A percentile compares a stretch with the other conserved stretches of the same genome.
phyloP scores from a whole-genome alignment of 2,888 invertebrate genomes.

The Lottia gigantea region DNA sequence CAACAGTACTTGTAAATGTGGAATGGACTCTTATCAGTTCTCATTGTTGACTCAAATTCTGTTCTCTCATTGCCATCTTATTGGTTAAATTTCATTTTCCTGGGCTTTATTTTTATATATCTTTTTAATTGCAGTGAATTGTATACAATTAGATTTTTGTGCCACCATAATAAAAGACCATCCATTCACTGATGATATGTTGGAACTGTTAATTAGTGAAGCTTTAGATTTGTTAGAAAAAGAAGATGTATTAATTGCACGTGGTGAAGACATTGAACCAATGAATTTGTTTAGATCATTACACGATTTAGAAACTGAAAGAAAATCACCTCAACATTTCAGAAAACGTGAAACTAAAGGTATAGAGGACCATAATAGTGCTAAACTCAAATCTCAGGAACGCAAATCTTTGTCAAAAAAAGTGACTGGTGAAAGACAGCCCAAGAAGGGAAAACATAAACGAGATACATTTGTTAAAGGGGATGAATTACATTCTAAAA shows the following conservation, averaged over 20 bases:
- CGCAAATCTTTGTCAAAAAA: neutral
- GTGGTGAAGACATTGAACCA: slow-evolving; percentile 36
- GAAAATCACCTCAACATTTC: neutral
- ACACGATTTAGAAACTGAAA: neutral
- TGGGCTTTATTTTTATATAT: no score
- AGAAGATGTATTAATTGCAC: slow-evolving; percentile 33
- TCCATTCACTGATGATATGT: slow-evolving; percentile 40
- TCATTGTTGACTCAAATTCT: no score
- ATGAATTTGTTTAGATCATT: neutral
- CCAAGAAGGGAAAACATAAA: neutral
- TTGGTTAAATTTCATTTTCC: no score
- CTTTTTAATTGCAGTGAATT: slow-evolving; percentile 47
- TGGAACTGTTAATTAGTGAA: slow-evolving; percentile 38
- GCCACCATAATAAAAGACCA: slow-evolving; percentile 45
- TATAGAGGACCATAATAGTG: neutral
- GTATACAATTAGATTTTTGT: slow-evolving; percentile 51
- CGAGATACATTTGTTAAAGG: slow-evolving; percentile 1
- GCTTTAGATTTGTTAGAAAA: slow-evolving; percentile 39
- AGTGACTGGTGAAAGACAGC: neutral
- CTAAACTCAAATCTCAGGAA: neutral
- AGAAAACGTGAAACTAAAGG: neutral
- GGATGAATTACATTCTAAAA: slow-evolving; percentile 31
- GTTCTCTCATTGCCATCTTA: no score
- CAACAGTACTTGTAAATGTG: no score
- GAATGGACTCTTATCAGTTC: no score